phyloP scores from a whole-genome alignment of 1,140 invertebrate species.

The Marisa cornuarietis region DNA sequence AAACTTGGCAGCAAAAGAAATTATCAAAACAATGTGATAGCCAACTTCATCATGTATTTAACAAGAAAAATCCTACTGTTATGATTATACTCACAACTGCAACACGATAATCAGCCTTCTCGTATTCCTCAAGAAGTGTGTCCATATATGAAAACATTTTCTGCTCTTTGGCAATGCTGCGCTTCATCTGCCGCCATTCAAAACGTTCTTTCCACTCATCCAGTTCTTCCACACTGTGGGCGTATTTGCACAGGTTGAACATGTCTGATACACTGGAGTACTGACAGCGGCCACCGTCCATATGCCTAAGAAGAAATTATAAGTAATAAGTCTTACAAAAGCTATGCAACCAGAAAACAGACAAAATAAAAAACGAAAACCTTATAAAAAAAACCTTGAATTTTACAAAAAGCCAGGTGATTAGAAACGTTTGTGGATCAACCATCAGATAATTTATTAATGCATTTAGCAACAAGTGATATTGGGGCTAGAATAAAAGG shows the following conservation, averaged over 20 bases:
- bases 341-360: too few species aligned
- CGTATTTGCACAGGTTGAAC: constrained; percentile 59
- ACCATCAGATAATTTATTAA: too few species aligned
- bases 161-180: constrained; percentile 54
- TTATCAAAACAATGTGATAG: too few species aligned
- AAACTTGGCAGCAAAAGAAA: too few species aligned
- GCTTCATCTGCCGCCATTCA: constrained; percentile 60
- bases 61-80: background rate
- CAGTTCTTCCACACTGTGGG: constrained; percentile 60
- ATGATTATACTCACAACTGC: constrained; percentile 47
- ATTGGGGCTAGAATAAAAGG: too few species aligned
- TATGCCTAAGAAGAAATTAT: constrained; percentile 40
- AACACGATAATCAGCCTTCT: constrained; percentile 45
- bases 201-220: constrained; percentile 61
- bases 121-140: constrained; percentile 53
- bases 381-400: too few species aligned
- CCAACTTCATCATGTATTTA: background rate
- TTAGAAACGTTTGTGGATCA: too few species aligned
- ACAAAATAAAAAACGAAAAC: background rate
- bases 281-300: constrained; percentile 45
- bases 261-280: constrained; percentile 60
- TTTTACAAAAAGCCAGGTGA: too few species aligned
- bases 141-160: constrained; percentile 61
- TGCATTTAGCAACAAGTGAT: too few species aligned
- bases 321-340: too few species aligned